A percentile compares a stretch with the other conserved stretches of the same genome.
phyloP scores from a whole-genome alignment of 35 echinoderm and acorn worm species.

The Ophioderma brevispina region DNA sequence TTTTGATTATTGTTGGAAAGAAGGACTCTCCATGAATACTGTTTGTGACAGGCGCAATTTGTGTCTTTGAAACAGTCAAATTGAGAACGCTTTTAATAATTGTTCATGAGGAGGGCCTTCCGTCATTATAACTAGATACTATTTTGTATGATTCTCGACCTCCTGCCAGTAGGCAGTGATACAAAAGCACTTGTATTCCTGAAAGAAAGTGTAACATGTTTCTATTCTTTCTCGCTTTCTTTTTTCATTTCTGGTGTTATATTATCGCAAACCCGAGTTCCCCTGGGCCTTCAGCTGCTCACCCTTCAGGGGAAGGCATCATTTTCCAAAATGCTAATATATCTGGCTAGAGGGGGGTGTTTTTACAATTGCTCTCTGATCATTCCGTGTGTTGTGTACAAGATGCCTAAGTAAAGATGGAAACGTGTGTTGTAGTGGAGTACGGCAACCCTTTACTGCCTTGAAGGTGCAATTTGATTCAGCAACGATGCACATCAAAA shows the following conservation, averaged over 20 bases:
- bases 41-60: too few relatives aligned
- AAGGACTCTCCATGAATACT: too few relatives aligned
- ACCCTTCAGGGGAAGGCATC: background rate
- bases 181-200: background rate
- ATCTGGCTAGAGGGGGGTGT: background rate
- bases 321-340: background rate
- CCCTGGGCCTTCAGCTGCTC: background rate
- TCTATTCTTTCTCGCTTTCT: background rate
- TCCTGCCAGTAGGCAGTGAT: background rate
- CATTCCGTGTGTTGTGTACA: background rate
- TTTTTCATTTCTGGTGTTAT: background rate
- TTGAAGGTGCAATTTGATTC: background rate
- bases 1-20: too few relatives aligned
- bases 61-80: too few relatives aligned
- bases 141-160: too few relatives aligned
- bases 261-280: background rate
- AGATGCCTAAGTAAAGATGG: too few relatives aligned
- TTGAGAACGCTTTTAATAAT: too few relatives aligned
- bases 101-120: too few relatives aligned
- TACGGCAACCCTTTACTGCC: background rate
- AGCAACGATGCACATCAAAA: background rate
- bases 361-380: constrained; percentile 1
- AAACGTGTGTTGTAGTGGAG: too few relatives aligned
- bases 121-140: too few relatives aligned
- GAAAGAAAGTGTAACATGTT: background rate